Base-by-base conservation (phyloP, 2,888 invertebrate species). In the Latrodectus hesperus region DNA sequence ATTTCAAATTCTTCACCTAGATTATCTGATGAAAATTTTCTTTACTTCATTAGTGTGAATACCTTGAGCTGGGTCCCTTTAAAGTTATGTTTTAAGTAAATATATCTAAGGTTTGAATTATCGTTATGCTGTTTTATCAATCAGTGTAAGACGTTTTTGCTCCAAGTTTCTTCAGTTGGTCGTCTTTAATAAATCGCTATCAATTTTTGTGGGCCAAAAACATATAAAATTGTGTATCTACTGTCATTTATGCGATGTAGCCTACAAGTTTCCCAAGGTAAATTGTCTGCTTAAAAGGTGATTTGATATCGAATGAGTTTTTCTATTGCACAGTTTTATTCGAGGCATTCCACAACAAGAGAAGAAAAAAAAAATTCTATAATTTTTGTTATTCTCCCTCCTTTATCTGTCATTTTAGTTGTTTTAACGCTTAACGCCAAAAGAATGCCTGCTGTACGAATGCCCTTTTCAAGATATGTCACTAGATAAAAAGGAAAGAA, bases 1-100 rank as follows among this genome's bases (percentile, higher is more conserved):
- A 60, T 60, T 60, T 10, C n/a, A 60, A 60, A 60, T n/a, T 16
- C 60, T 12, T 60, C 60, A 60, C 60, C 6, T 60, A 60, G 12
- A 60, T 38, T 60, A 60, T 60, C 60, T 16, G n/a, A 0, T 60
- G n/a, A 16, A 14, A 60, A 16, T 60, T n/a, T 60, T 16, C 14
- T 60, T n/a, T 16, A 5, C 60, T 16, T 60, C 60, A 11, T 12
- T 60, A 60, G 4, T 16, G 11, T 14, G 60, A 60, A 60, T n/a
- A 11, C n/a, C 12, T 81, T 74, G 73, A 53, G 73, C 16, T 74
- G 81, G 53, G 81, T 74, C 73, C 81, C 26, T 73, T 74, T 64
- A 64, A 65, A 73, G 71, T 64, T 49, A 71, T 64, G 51, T 72
- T 71, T 79, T 71, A 79, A 81, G 73, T 73, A 52, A 81, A 74